Percentiles rank a stretch among this genome's conserved stretches.
Evolutionary conservation across 2,797 vertebrate species (phyloP).

Genomic region (Squalus acanthias): DNA sequence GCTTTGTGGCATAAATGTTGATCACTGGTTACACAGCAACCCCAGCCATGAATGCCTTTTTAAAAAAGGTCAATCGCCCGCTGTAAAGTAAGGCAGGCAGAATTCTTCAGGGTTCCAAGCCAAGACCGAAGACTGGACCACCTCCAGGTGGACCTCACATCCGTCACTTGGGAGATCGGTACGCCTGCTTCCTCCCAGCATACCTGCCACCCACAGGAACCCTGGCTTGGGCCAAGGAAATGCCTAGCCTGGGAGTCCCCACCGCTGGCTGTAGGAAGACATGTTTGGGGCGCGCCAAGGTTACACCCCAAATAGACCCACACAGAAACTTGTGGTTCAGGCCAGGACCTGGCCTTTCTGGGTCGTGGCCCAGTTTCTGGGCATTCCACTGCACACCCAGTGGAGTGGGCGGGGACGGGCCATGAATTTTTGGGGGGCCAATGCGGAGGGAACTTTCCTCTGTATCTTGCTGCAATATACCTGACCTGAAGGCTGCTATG

Average conservation of each 20-base stretch:
- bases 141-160: neutral
- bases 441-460: neutral
- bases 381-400: neutral
- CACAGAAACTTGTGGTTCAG: neutral
- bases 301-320: neutral
- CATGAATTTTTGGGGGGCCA: neutral
- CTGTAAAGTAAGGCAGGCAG: neutral
- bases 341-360: neutral
- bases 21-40: neutral
- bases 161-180: neutral
- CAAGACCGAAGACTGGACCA: neutral
- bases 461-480: neutral
- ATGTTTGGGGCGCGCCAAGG: neutral
- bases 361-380: neutral
- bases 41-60: neutral
- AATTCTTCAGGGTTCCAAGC: neutral
- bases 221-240: neutral
- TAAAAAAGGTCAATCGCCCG: neutral
- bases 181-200: neutral
- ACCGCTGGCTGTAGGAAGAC: neutral
- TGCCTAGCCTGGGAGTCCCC: neutral
- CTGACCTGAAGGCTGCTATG: neutral
- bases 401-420: neutral
- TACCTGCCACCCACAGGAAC: neutral
- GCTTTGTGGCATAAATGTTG: neutral